Percentiles rank a stretch among this genome's conserved stretches.
Conservation (phyloP, 2,888 invertebrate genomes). For the Phanerotoma sp. region DNA sequence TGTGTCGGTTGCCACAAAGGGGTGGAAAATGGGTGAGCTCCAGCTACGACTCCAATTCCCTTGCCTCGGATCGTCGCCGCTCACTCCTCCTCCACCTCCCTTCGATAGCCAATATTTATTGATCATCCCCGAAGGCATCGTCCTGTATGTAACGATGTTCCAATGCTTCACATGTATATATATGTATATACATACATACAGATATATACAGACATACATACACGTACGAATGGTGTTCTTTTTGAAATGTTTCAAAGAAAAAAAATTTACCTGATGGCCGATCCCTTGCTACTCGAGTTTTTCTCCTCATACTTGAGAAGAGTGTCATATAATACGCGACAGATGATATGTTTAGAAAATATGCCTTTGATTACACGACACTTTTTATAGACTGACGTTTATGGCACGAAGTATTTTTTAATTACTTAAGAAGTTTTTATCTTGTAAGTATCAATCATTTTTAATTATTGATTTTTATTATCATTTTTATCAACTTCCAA, state of each 20-base stretch:
- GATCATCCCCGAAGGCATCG: constrained; percentile 56
- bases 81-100: constrained; percentile 47
- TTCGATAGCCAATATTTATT: constrained; percentile 57
- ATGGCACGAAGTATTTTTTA: too few relatives aligned
- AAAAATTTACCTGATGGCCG: constrained; percentile 16
- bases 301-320: too few relatives aligned
- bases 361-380: too few relatives aligned
- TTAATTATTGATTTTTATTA: too few relatives aligned
- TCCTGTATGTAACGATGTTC: constrained; percentile 32
- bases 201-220: constrained; percentile 16
- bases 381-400: too few relatives aligned
- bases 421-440: too few relatives aligned
- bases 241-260: constrained; percentile 31
- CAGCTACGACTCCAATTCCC: constrained; percentile 26
- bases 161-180: too few relatives aligned
- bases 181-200: neutral
- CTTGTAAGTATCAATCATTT: too few relatives aligned
- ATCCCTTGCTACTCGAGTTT: too few relatives aligned
- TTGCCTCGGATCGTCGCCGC: constrained; percentile 31
- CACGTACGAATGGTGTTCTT: constrained; percentile 28
- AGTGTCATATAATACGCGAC: too few relatives aligned
- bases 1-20: constrained; percentile 29
- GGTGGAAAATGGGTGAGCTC: constrained; percentile 22
- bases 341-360: too few relatives aligned
- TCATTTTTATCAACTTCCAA: too few relatives aligned